Evolutionary conservation across 2,113 vertebrate genomes (phyloP).

Genomic region (Silurus asotus): DNA sequence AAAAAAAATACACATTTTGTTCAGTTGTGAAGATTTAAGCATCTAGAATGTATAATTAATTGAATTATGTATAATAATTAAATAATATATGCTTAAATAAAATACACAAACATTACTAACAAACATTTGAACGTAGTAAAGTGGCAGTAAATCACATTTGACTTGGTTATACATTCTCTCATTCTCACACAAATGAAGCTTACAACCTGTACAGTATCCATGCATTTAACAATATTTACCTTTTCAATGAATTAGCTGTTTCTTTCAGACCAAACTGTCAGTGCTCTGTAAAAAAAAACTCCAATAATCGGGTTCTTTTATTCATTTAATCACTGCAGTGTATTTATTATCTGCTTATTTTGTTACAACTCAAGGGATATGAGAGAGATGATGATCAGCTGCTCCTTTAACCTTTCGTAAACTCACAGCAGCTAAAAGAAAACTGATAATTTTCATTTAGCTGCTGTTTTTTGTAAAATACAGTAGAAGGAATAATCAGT

Average conservation of each 20-base stretch:
- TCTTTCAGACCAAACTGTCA: neutral
- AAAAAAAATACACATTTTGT: too few species aligned
- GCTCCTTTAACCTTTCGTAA: conserved; percentile 10
- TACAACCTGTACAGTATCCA: neutral
- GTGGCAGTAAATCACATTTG: neutral
- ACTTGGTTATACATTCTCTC: neutral
- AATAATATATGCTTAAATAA: too few species aligned
- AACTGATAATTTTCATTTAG: neutral
- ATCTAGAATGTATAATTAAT: too few species aligned
- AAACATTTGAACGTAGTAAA: too few species aligned
- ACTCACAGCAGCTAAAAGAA: conserved; percentile 6
- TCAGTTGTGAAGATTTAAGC: too few species aligned
- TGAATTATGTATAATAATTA: too few species aligned
- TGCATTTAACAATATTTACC: neutral
- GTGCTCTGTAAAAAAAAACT: neutral
- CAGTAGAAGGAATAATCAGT: too few species aligned
- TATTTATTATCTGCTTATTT: conserved; percentile 18
- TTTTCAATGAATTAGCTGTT: neutral
- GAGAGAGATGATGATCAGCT: conserved; percentile 31
- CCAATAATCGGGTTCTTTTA: neutral
- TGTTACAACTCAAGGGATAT: conserved; percentile 10
- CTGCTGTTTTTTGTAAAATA: too few species aligned
- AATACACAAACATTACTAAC: too few species aligned
- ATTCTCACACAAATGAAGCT: neutral
- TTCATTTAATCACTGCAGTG: neutral